Percentiles rank a stretch among this genome's conserved stretches.
These are phyloP conservation scores for Hirundo rustica DNA, from an alignment of 2,797 vertebrate genomes.

Conservation along the genomic window DNA sequence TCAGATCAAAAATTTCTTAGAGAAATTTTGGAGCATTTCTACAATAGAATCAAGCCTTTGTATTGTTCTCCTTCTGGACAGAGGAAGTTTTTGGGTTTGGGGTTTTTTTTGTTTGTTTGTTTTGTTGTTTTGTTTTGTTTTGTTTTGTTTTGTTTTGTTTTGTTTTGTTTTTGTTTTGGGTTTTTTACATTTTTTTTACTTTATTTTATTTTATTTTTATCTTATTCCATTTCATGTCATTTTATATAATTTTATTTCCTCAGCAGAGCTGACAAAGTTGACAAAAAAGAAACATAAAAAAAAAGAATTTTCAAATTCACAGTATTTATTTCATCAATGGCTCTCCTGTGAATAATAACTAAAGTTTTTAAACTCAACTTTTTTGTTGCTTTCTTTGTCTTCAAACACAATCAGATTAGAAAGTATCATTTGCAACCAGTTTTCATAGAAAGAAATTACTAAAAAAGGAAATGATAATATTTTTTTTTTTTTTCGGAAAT, in stretches of 20 bases:
- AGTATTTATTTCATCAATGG: background rate
- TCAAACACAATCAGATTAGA: background rate
- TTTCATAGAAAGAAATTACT: background rate
- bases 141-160: background rate
- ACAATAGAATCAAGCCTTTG: background rate
- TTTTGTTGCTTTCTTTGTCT: background rate
- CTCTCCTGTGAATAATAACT: background rate
- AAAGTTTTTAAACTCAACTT: background rate
- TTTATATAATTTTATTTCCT: background rate
- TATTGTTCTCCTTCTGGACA: background rate
- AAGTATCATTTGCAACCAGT: background rate
- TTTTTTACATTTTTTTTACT: too few relatives aligned
- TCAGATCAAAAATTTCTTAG: slow-evolving; percentile 42
- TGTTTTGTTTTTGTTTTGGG: background rate
- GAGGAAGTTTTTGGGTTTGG: background rate
- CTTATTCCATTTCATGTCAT: background rate
- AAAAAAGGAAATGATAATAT: accelerated
- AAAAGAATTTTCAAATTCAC: slow-evolving; percentile 14
- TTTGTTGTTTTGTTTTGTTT: too few relatives aligned
- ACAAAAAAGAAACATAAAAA: background rate
- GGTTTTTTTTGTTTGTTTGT: too few relatives aligned
- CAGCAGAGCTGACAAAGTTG: background rate
- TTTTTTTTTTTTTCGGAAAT: background rate
- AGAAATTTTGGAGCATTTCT: slow-evolving; percentile 54
- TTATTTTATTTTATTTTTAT: background rate